Conservation (phyloP, 35 echinoderm and acorn worm genomes). For the Anneissia japonica region DNA sequence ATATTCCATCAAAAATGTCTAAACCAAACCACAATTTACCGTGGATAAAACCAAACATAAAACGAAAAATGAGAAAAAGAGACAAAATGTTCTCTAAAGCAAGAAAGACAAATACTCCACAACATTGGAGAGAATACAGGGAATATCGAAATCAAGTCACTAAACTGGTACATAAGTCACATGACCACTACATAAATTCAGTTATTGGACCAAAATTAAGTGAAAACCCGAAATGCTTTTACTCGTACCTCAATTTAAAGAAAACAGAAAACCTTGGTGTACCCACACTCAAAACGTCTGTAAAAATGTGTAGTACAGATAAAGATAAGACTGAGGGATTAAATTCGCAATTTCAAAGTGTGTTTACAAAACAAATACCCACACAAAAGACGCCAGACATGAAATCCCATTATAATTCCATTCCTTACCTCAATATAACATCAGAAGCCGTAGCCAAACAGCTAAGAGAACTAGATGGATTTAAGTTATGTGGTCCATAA, state of each 20-base stretch:
- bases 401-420: too few relatives aligned
- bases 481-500: too few relatives aligned
- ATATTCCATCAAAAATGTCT: conserved; percentile 19
- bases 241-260: conserved; percentile 14
- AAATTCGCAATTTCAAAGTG: too few relatives aligned
- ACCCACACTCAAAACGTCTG: too few relatives aligned
- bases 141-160: not conserved
- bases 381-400: too few relatives aligned
- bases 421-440: too few relatives aligned
- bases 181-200: not conserved
- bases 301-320: too few relatives aligned
- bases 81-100: conserved; percentile 8
- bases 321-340: too few relatives aligned
- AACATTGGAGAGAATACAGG: not conserved
- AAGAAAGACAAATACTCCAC: too few relatives aligned
- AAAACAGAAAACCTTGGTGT: not conserved
- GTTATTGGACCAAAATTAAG: not conserved
- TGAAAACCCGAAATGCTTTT: conserved; percentile 13
- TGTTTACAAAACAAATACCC: too few relatives aligned
- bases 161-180: not conserved
- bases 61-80: not conserved
- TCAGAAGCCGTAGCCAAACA: too few relatives aligned
- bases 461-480: too few relatives aligned
- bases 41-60: conserved; percentile 12
- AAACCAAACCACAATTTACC: not conserved